Evolutionary conservation across 2,113 vertebrate genomes (phyloP), one percentile per base, ranked within the genome.

Genomic region (Centropus bengalensis): DNA sequence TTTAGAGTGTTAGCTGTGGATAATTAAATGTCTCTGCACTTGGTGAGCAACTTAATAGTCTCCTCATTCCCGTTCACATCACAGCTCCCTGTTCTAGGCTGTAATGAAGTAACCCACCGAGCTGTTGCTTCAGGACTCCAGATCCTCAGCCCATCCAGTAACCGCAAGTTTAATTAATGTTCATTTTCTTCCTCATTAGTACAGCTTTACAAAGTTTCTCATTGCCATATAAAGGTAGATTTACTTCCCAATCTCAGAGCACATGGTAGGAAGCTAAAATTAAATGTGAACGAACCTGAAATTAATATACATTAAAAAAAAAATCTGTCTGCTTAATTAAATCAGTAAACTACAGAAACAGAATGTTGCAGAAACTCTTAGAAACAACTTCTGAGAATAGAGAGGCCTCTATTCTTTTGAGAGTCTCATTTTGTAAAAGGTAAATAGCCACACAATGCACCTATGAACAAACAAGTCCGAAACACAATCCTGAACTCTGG

Each of bases 1-100:
- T 95, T 97, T 84, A 80, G 86, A 94, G 91, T 1, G 0, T 77
- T 58, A 84, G 83, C 81, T 66, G 40, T 69, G 62, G 66, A 95
- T 96, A 97, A 97, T 97, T 97, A 97, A 95, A 93, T 84, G 82
- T 95, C 89, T 94, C 91, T 91, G 93, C 66, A 59, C 86, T 96
- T 86, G 64, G 95, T 71, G 94, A 96, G 94, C 3, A 0, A 96
- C 88, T 97, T 97, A 97, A 96, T 97, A 96, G 94, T 96, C 84
- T 97, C 49, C 88, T 97, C 93, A 83, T 97, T 97, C 86, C 85
- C 95, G 93, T 97, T 97, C 96, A 88, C 84, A 82, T 95, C 96
- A 96, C 95, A 95, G 83, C 79, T 94, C 89, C 89, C 63, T 69
- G 76, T 88, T 95, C 95, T 84, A 93, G 93, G 91, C 89, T 83